These are phyloP conservation scores for Cheiracanthium punctorium DNA, from an alignment of 2,888 invertebrate species.

Conservation along the genomic window DNA sequence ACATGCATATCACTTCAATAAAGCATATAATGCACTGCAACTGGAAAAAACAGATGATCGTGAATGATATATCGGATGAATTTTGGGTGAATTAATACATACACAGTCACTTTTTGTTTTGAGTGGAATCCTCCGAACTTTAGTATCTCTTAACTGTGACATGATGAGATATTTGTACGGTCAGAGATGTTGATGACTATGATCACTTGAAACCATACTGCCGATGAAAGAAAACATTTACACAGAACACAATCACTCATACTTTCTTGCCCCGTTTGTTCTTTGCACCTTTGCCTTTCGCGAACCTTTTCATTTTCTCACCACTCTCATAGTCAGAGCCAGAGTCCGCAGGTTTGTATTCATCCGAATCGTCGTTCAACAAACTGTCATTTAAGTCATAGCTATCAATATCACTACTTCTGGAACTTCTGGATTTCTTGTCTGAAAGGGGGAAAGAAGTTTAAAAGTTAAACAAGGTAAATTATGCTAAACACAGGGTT, in stretches of 20 bases:
- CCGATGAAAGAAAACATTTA: conserved; percentile 8
- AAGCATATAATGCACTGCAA: conserved; percentile 20
- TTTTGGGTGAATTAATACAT: not conserved
- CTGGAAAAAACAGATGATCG: conserved; percentile 11
- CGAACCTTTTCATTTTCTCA: conserved; percentile 69
- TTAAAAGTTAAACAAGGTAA: too few relatives aligned
- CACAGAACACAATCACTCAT: conserved; percentile 27
- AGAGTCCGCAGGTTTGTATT: conserved; percentile 66
- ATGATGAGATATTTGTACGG: conserved; percentile 12
- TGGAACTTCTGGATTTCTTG: conserved; percentile 46
- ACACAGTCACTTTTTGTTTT: conserved; percentile 6
- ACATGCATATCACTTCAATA: conserved; percentile 26
- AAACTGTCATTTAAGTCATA: conserved; percentile 66
- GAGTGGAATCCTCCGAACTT: conserved; percentile 11
- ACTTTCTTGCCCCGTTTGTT: conserved; percentile 57
- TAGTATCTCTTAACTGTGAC: not conserved
- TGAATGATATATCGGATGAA: conserved; percentile 10
- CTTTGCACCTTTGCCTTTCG: conserved; percentile 56
- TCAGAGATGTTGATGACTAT: conserved; percentile 19
- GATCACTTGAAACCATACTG: conserved; percentile 14
- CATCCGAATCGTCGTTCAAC: conserved; percentile 57
- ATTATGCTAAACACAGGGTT: too few relatives aligned
- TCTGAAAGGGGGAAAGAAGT: too few relatives aligned
- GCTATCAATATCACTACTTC: conserved; percentile 48
- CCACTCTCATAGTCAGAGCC: conserved; percentile 72